A percentile compares a stretch with the other conserved stretches of the same genome.
Evolutionary conservation across 2,888 invertebrate species (phyloP).

Genomic region (Blastobasis adustella): DNA sequence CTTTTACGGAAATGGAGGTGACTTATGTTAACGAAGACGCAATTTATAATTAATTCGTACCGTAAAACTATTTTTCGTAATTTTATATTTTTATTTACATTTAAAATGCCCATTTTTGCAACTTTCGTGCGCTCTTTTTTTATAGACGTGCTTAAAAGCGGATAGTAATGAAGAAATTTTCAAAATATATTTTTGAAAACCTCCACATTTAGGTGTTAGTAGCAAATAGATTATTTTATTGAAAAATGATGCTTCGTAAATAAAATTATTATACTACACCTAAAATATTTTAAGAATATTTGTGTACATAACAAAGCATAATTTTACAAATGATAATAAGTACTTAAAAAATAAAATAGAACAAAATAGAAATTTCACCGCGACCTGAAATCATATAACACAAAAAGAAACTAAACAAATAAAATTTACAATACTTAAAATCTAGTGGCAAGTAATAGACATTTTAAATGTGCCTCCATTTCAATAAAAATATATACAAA

Average conservation of each 20-base stretch:
- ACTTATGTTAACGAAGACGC: constrained; percentile 15
- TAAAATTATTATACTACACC: constrained; percentile 6
- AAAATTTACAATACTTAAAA: constrained; percentile 8
- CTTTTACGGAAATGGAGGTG: constrained; percentile 67
- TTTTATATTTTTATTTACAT: constrained; percentile 9
- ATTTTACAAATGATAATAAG: too few relatives aligned
- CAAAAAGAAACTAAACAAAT: constrained; percentile 3
- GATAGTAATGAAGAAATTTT: constrained; percentile 31
- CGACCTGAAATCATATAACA: constrained; percentile 8
- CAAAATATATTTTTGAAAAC: constrained; percentile 39
- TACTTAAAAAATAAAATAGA: constrained; percentile 4
- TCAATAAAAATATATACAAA: constrained; percentile 39
- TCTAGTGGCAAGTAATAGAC: constrained; percentile 41
- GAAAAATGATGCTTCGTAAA: constrained; percentile 29
- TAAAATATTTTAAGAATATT: background rate
- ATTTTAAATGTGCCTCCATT: constrained; percentile 68
- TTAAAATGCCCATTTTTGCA: constrained; percentile 72
- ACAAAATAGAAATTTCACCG: constrained; percentile 4
- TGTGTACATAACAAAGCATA: too few relatives aligned
- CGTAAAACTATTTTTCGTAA: background rate
- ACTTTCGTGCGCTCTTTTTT: background rate
- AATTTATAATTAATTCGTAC: background rate
- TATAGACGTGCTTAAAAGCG: constrained; percentile 36
- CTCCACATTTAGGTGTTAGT: constrained; percentile 24
- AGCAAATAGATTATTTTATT: constrained; percentile 12